phyloP scores from a whole-genome alignment of 2,113 vertebrate species.

The Recurvirostra avosetta region DNA sequence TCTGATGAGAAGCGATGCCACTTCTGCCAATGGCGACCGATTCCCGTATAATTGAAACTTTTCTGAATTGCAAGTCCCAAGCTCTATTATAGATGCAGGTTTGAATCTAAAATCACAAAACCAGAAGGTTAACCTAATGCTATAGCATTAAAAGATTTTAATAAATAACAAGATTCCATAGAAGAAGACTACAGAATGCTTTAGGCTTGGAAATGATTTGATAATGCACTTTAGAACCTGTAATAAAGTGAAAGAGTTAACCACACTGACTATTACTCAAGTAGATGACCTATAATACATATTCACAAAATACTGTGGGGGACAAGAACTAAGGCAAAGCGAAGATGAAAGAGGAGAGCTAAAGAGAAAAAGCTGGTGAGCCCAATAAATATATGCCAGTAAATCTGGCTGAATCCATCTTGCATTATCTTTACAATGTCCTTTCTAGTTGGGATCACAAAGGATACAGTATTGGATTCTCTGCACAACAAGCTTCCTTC shows the following conservation, averaged over 20 bases:
- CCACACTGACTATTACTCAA: neutral
- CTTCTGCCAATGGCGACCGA: neutral
- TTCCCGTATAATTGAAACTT: neutral
- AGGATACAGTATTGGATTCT: conserved; percentile 28
- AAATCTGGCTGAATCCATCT: neutral
- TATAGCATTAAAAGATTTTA: neutral
- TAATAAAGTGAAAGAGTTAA: neutral
- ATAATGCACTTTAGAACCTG: neutral
- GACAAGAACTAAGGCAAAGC: neutral
- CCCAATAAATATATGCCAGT: neutral
- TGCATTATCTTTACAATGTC: neutral
- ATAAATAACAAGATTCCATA: neutral
- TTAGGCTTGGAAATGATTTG: neutral
- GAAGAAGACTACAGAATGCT: neutral
- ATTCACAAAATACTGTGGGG: neutral
- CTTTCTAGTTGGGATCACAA: conserved; percentile 48
- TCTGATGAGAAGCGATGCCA: neutral
- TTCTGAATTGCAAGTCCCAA: neutral
- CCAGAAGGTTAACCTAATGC: neutral
- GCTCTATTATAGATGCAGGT: neutral
- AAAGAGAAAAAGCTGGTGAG: neutral
- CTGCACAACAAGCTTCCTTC: neutral
- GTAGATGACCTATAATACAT: neutral
- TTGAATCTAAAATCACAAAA: neutral
- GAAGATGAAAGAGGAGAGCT: neutral